A percentile compares a stretch with the other conserved stretches of the same genome.
Evolutionary conservation across 2,797 vertebrate genomes (phyloP).

Genomic region (Argyrosomus regius): DNA sequence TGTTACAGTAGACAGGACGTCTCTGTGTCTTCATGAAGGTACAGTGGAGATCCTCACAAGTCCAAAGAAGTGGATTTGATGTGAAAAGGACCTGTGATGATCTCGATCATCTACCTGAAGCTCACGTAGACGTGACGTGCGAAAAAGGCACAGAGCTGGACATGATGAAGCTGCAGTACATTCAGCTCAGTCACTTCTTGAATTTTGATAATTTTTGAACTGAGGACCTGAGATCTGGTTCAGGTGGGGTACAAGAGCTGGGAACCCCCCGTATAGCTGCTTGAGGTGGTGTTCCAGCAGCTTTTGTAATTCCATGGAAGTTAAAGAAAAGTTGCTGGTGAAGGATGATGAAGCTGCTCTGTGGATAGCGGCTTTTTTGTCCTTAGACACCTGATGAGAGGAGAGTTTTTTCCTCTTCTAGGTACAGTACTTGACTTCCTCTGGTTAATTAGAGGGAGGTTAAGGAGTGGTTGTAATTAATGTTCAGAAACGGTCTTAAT

Average conservation of each 20-base stretch:
- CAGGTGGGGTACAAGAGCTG: neutral
- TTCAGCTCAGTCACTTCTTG: neutral
- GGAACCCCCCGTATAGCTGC: neutral
- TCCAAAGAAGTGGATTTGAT: neutral
- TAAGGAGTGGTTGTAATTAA: constrained; percentile 34
- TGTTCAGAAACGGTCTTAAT: constrained; percentile 22
- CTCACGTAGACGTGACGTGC: no score
- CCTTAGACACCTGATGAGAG: constrained; percentile 46
- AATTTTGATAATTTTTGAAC: neutral
- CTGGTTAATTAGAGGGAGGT: neutral
- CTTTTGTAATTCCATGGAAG: constrained; percentile 2
- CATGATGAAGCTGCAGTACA: neutral
- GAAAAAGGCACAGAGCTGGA: neutral
- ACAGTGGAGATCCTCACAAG: neutral
- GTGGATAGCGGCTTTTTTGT: neutral
- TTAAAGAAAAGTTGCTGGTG: neutral
- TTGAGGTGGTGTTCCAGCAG: neutral
- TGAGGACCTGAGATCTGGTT: constrained; percentile 4
- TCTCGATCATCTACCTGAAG: no score
- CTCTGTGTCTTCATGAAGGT: no score
- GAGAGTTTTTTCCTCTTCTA: neutral
- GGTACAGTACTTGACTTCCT: constrained; percentile 3
- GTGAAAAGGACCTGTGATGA: neutral
- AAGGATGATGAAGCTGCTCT: neutral
- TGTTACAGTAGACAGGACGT: neutral